Evolutionary conservation across 2,113 vertebrate species (phyloP), one percentile per base, ranked within the genome.

Genomic region (Ctenodactylus gundi): DNA sequence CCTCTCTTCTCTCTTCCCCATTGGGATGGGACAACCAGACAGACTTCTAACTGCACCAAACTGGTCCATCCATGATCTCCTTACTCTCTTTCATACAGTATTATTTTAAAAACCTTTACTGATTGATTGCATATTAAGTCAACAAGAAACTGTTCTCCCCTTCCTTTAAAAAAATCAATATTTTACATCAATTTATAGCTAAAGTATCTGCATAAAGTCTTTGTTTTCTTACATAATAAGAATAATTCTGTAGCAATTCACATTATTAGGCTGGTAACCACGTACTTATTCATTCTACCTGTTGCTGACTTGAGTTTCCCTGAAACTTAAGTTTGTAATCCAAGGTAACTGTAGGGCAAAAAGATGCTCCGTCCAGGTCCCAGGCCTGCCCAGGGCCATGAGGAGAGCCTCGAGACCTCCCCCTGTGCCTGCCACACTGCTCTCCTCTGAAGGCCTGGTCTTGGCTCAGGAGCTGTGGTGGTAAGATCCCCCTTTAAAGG

Each of bases 181-280:
- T 97, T 97, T 96, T 91, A 49, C 97, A 97, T 97, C 91, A 77
- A 95, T 97, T 98, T 97, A 97, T 97, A 98, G 95, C 96, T 98
- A 98, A 98, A 97, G 98, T 96, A 97, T 98, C 98, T 98, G 98
- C 98, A 98, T 98, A 98, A 98, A 98, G 96, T 97, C 96, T 98
- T 97, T 96, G 95, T 95, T 97, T 97, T 95, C 96, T 97, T 95
- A 97, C 93, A 57, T 95, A 97, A 97, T 93, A 95, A 94, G 91
- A 97, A 97, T 29, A 94, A 97, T 93, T 97, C 95, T 44, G 23
- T 94, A 98, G 97, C 95, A 89, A 98, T 97, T 97, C 97, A 96
- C 97, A 96, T 97, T 95, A 96, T 98, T 97, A 34, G 31, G 96
- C 96, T 97, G 91, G 96, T 97, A 97, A 98, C 98, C 97, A 98